A percentile compares a stretch with the other conserved stretches of the same genome.
phyloP scores from a whole-genome alignment of 2,888 invertebrate species.

The Trichopria drosophilae region DNA sequence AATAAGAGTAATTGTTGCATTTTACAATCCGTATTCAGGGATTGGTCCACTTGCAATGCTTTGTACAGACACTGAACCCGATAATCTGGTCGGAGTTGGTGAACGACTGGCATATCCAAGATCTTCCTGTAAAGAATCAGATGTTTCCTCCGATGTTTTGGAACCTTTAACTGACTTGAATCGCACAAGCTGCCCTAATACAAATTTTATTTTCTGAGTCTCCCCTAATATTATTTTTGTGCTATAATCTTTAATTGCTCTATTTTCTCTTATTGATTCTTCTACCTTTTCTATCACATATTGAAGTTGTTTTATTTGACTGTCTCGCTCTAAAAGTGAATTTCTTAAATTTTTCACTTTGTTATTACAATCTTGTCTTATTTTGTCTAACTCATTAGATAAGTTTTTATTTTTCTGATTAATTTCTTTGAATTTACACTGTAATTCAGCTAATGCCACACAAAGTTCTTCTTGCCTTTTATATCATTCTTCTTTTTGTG shows the following conservation, averaged over 20 bases:
- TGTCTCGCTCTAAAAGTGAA: constrained; percentile 18
- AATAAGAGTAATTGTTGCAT: constrained; percentile 19
- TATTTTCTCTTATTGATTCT: constrained; percentile 10
- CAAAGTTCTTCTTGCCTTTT: constrained; percentile 6
- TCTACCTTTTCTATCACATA: constrained; percentile 16
- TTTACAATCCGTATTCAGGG: constrained; percentile 8
- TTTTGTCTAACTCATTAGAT: constrained; percentile 10
- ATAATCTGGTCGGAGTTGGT: constrained; percentile 15
- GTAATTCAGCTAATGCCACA: constrained; percentile 4
- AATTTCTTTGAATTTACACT: constrained; percentile 13
- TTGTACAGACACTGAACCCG: constrained; percentile 7
- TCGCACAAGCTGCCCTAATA: constrained; percentile 1
- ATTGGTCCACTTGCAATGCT: constrained; percentile 10
- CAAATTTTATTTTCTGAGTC: constrained; percentile 12
- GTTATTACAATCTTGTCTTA: constrained; percentile 20
- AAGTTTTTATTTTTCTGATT: constrained; percentile 9
- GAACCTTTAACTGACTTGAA: neutral
- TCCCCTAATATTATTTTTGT: constrained; percentile 9
- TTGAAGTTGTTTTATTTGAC: constrained; percentile 20
- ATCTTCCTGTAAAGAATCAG: constrained; percentile 10
- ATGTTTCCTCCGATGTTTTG: constrained; percentile 8
- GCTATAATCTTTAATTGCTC: constrained; percentile 1
- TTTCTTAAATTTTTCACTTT: constrained; percentile 14
- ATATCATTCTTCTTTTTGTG: constrained; percentile 2
- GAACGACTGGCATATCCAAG: constrained; percentile 11